phyloP scores from a whole-genome alignment of 2,113 vertebrate genomes.

The Lepus timidus region DNA sequence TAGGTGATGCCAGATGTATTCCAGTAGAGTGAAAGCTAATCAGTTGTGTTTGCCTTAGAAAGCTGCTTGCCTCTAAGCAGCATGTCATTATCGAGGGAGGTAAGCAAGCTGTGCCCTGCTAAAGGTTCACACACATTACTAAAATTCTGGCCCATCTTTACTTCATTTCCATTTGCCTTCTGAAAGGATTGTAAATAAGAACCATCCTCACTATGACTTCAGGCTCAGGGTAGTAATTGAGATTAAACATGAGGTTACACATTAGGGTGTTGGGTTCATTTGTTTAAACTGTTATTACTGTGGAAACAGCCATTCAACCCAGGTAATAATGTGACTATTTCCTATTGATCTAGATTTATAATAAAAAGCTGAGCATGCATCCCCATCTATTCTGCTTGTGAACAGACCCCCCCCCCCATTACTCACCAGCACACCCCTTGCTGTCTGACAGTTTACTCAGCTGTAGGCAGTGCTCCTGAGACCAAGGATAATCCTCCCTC shows the following conservation, averaged over 20 bases:
- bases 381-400: not conserved
- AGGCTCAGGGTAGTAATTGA: not conserved
- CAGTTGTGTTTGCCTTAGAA: not conserved
- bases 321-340: constrained; percentile 5
- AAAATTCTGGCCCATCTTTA: not conserved
- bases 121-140: not conserved
- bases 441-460: not conserved
- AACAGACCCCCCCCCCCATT: not conserved
- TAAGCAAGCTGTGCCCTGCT: not conserved
- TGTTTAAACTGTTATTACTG: constrained; percentile 48
- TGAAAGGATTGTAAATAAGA: constrained; percentile 46
- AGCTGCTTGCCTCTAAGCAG: not conserved
- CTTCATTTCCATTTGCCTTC: constrained; percentile 55
- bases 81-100: not conserved
- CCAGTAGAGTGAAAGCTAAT: not conserved
- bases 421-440: not conserved
- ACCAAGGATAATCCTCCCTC: not conserved
- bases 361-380: not conserved
- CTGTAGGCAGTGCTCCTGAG: not conserved
- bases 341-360: constrained; percentile 49
- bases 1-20: not conserved
- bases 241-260: constrained; percentile 30
- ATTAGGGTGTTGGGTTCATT: not conserved
- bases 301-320: constrained; percentile 22
- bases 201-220: not conserved